Conservation (phyloP, 2,888 invertebrate genomes). For the Bellardia bayeri region DNA sequence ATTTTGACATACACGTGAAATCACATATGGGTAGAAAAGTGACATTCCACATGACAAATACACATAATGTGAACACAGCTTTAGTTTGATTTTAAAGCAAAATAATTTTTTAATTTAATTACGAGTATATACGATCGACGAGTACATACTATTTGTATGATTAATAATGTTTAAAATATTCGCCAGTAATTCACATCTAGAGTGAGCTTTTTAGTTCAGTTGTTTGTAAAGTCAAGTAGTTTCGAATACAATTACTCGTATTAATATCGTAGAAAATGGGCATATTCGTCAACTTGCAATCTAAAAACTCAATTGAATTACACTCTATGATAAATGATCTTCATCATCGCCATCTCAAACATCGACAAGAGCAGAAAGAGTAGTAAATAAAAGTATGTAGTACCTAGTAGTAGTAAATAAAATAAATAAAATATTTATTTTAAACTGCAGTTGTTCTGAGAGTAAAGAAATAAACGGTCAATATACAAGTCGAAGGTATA, state of each 20-base stretch:
- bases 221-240: conserved; percentile 38
- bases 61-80: no score
- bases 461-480: conserved; percentile 56
- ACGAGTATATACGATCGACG: background rate
- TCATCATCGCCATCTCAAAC: conserved; percentile 18
- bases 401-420: conserved; percentile 33
- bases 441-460: conserved; percentile 50
- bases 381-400: conserved; percentile 4
- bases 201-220: conserved; percentile 29
- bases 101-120: conserved; percentile 42
- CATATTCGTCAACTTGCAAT: conserved; percentile 44
- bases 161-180: conserved; percentile 39
- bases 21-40: no score
- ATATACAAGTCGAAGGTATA: conserved; percentile 36
- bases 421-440: conserved; percentile 49
- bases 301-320: conserved; percentile 50
- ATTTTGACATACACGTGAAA: no score
- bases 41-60: no score
- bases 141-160: background rate
- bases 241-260: conserved; percentile 12
- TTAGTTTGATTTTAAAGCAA: conserved; percentile 28
- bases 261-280: conserved; percentile 44
- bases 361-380: conserved; percentile 39
- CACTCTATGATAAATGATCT: conserved; percentile 50
- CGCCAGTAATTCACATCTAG: conserved; percentile 19